phyloP scores from a whole-genome alignment of 2,797 vertebrate genomes.

The Tragopan temminckii region DNA sequence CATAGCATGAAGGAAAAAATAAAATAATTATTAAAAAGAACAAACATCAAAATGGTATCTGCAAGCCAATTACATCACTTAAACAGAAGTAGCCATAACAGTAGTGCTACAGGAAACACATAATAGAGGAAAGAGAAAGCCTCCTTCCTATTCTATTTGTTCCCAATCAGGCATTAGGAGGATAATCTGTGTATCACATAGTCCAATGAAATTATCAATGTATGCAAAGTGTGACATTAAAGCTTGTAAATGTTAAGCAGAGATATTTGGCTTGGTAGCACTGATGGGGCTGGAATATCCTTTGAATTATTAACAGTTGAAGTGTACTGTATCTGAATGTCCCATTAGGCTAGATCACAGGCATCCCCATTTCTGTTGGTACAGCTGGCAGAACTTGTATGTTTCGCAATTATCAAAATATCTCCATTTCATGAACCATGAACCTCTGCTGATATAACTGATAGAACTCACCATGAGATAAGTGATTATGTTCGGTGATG shows the following conservation, averaged over 20 bases:
- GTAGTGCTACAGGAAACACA: neutral
- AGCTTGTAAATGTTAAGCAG: neutral
- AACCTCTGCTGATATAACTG: neutral
- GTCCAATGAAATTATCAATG: neutral
- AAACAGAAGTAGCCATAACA: neutral
- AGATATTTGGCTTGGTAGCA: neutral
- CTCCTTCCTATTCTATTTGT: conserved; percentile 9
- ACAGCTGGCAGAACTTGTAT: neutral
- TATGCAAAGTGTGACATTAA: neutral
- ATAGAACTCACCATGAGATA: neutral
- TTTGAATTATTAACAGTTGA: neutral
- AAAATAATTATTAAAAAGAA: neutral
- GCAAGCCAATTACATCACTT: neutral
- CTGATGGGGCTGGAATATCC: neutral
- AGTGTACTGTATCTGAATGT: neutral
- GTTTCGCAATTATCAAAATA: neutral
- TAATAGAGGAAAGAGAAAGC: neutral
- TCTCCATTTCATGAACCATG: neutral
- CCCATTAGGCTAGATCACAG: neutral
- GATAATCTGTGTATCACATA: neutral
- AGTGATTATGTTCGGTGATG: neutral
- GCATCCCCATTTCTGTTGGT: neutral
- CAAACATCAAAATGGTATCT: neutral
- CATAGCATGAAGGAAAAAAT: neutral
- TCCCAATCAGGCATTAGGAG: neutral